phyloP scores from a whole-genome alignment of 2,888 invertebrate species.

The Nemurella pictetii region DNA sequence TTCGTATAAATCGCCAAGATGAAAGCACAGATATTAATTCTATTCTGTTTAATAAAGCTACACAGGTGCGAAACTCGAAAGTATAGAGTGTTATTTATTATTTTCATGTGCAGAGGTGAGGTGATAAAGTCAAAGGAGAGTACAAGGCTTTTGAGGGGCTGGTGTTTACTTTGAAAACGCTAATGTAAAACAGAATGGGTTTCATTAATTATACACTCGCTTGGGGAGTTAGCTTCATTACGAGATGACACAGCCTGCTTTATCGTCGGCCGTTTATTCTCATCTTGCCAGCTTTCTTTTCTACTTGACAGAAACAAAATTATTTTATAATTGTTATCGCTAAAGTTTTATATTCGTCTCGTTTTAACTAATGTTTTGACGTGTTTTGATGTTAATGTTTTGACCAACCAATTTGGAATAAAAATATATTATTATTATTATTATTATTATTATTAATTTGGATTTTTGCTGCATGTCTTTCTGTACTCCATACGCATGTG shows the following conservation, averaged over 20 bases:
- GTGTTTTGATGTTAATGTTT: too few species aligned
- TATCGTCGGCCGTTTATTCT: background rate
- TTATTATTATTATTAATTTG: background rate
- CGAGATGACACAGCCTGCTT: background rate
- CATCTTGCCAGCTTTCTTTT: background rate
- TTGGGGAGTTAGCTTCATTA: background rate
- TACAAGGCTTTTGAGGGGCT: background rate
- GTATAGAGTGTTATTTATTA: conserved; percentile 8
- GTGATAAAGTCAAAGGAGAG: conserved; percentile 3
- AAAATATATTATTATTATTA: background rate
- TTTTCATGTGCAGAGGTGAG: background rate
- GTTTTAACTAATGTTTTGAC: background rate
- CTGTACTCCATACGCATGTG: background rate
- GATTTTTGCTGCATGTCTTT: background rate
- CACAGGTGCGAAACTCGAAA: background rate
- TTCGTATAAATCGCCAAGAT: background rate
- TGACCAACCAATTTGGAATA: too few species aligned
- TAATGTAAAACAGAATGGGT: background rate
- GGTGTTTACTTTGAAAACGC: background rate
- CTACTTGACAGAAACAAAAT: background rate
- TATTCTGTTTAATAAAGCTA: background rate
- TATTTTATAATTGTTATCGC: background rate
- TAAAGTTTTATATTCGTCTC: background rate
- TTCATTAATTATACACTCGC: background rate
- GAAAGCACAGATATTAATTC: background rate